Evolutionary conservation across 2,888 invertebrate genomes (phyloP), one percentile per base, ranked within the genome.

Genomic region (Erebia palarica): DNA sequence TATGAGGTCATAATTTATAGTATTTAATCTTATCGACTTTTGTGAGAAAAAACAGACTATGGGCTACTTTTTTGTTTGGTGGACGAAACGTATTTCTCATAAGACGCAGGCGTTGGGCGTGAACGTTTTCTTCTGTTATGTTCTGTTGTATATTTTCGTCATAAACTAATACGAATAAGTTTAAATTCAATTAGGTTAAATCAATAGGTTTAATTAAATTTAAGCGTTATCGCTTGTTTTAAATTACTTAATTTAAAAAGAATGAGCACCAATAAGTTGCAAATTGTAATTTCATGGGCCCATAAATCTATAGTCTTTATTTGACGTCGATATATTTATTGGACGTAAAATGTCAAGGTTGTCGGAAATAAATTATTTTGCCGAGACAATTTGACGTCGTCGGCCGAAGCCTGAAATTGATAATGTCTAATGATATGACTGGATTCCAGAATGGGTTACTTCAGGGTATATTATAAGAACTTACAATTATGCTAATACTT

Each of bases 261-360:
- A 27, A 57, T 21, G 21, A 57, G 57, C 10, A 21, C 11, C 18
- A 60, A 44, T 44, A 44, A 3, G 14, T 49, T 63, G 44, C 49
- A 61, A 42, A 10, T 76, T 72, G 72, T 71, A 71, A 73, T 74
- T 74, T 60, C 71, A 21, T 0, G 36, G 36, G 18, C 61, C 21
- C 61, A 49, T 63, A 63, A 63, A 61, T 61, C 61, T n/a, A 60
- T 60, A 47, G 11, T 47, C 61, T 63, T 18, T 63, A 63, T 63
- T 63, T 63, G 61, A 63, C 61, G 14, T 47, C 7, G 21, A 61
- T 47, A 61, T 61, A 61, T 61, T 61, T 61, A 61, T 61, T 59
- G 18, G 47, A 18, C 61, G 61, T 14, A 47, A 7, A 44, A 63
- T 14, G 61, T 63, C 61, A 61, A 47, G 61, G 61, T 13, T 47